phyloP scores from a whole-genome alignment of 1,140 invertebrate species.

The Papilio machaon region DNA sequence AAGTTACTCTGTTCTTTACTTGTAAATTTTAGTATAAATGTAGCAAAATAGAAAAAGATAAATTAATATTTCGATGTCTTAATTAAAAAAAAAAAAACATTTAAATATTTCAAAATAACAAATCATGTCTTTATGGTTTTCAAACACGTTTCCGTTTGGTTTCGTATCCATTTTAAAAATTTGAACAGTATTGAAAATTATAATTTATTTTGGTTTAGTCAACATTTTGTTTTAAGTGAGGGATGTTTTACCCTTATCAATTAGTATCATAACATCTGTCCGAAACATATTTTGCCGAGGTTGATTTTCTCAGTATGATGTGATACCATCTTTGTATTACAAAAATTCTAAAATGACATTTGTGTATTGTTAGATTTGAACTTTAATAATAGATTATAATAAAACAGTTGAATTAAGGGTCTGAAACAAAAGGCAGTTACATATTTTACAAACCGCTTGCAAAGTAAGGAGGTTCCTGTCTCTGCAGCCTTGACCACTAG shows the following conservation, averaged over 20 bases:
- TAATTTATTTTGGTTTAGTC: not conserved
- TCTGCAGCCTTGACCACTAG: too few species aligned
- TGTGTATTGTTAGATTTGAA: not conserved
- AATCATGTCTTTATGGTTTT: not conserved
- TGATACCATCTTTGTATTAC: not conserved
- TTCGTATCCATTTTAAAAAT: not conserved
- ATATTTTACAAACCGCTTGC: too few species aligned
- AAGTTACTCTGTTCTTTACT: not conserved
- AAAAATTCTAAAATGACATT: not conserved
- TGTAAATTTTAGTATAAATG: not conserved
- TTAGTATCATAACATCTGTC: conserved; percentile 12
- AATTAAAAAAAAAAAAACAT: too few species aligned
- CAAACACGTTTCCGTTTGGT: not conserved
- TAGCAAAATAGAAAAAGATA: too few species aligned
- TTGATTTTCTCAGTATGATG: not conserved
- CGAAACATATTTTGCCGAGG: not conserved
- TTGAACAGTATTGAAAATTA: not conserved
- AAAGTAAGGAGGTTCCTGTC: too few species aligned
- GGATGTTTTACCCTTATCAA: conserved; percentile 9
- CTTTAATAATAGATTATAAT: too few species aligned
- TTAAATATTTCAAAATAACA: too few species aligned
- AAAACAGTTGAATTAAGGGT: too few species aligned
- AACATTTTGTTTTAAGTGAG: not conserved
- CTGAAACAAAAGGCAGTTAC: too few species aligned
- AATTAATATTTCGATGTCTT: not conserved